Evolutionary conservation across 2,888 invertebrate genomes (phyloP), one percentile per base, ranked within the genome.

Genomic region (Drosophila pseudotakahashii): DNA sequence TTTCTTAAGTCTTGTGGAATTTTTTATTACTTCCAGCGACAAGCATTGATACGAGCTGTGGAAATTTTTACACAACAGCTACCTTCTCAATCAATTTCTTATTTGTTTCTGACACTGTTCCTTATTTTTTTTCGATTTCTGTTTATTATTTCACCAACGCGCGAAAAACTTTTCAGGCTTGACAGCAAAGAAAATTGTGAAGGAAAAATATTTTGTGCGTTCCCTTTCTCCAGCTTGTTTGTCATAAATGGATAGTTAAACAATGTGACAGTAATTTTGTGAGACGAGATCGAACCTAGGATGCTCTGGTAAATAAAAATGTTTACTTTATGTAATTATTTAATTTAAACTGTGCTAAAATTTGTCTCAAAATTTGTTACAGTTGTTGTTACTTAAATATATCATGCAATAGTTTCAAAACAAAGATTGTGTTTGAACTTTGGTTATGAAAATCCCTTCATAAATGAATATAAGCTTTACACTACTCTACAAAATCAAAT

Each of bases 51-150:
- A 42, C 39, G 48, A 39, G 47, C 66, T 60, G 45, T 77, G 81
- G 72, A 80, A 73, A 76, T 74, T 76, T 78, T 79, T 70, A 23
- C 44, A 47, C 45, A 66, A 14, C 37, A 36, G 47, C 48, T 55
- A 10, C 30, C 30, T 50, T 45, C 37, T 16, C 16, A 47, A 47
- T 30, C 6, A 30, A 47, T 58, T 34, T 26, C 16, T 42, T 50
- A 23, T 50, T 23, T 50, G 23, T 48, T 39, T 30, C 57, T 58
- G 19, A 51, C 39, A n/a, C 32, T 50, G 32, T 30, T 47, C 19
- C n/a, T 36, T 45, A 47, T 52, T 39, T 26, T 63, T 51, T 34
- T 32, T 7, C 7, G 36, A 39, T 58, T 34, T 63, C 23, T 45
- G 19, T 51, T 45, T 45, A 44, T 57, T 57, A 50, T 59, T 47